Evolutionary conservation across 2,888 invertebrate genomes (phyloP), one percentile per base, ranked within the genome.

Genomic region (Neuroscelio doddi): DNA sequence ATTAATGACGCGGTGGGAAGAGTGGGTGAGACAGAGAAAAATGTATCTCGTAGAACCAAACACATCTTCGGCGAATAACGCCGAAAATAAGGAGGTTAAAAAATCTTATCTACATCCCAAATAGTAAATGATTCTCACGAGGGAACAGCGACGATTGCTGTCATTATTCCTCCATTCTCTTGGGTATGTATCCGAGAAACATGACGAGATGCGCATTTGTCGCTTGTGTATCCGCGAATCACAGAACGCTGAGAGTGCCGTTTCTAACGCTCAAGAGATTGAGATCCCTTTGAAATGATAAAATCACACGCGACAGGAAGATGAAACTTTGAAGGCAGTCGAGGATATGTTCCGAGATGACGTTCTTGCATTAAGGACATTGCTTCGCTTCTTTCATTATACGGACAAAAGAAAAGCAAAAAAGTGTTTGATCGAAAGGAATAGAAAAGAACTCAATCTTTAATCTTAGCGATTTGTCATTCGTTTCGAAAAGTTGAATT

Each of bases 1-100:
- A 59, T 65, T 59, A 65, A 59, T 53, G 57, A 55, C 42, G 44
- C 16, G 38, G 15, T 3, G 38, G 9, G 38, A 15, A 15, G 38
- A 32, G 36, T 36, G 58, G 59, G 59, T 47, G 55, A 65, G 65
- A 65, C 65, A 56, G 59, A 61, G 57, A 61, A 50, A 66, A 61
- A 57, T 66, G 62, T 39, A 52, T 32, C 59, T 50, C 53, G 57
- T 49, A 52, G 52, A 65, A 65, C 52, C 57, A 45, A 59, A 56
- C 47, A 27, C 45, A 26, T 24, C 47, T 32, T 10, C 12, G 21
- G 21, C n/a, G 10, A 14, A 24, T 8, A 12, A 9, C n/a, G 21
- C 26, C 16, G 59, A 61, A 58, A 52, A 57, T 34, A 57, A 29
- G 46, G 17, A 34, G 36, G 29, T 59, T 55, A 24, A 41, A 16